A percentile compares a stretch with the other conserved stretches of the same genome.
These are phyloP conservation scores for Gobius niger DNA, from an alignment of 2,113 vertebrate species.

Conservation along the genomic window DNA sequence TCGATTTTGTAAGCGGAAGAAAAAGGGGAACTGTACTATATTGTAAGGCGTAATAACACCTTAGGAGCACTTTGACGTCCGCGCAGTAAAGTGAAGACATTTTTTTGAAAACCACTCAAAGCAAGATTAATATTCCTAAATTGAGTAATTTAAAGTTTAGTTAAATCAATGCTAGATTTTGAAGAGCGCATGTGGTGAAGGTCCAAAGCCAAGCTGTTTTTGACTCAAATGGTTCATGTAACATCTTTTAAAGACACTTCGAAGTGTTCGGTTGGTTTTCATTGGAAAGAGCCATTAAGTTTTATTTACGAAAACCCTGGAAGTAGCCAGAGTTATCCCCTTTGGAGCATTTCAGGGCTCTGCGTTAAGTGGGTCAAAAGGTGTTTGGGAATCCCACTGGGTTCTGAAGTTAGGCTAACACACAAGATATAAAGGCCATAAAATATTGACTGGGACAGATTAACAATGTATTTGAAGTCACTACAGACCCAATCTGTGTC, in stretches of 20 bases:
- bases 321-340: not conserved
- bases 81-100: too few species aligned
- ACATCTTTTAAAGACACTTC: not conserved
- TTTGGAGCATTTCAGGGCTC: not conserved
- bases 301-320: conserved; percentile 8
- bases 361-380: conserved; percentile 5
- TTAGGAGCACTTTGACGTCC: too few species aligned
- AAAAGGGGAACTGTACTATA: too few species aligned
- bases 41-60: too few species aligned
- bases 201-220: not conserved
- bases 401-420: too few species aligned
- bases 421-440: conserved; percentile 42
- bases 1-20: too few species aligned
- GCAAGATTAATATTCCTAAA: too few species aligned
- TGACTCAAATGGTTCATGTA: not conserved
- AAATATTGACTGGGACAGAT: conserved; percentile 58
- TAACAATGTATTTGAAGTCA: conserved; percentile 66
- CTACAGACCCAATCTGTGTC: conserved; percentile 65
- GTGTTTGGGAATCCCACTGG: conserved; percentile 6
- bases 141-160: too few species aligned
- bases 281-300: not conserved
- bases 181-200: not conserved
- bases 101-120: too few species aligned
- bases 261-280: not conserved
- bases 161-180: not conserved